A percentile compares a stretch with the other conserved stretches of the same genome.
These are phyloP conservation scores for Meliscaeva auricollis DNA, from an alignment of 2,888 invertebrate genomes.

Conservation along the genomic window DNA sequence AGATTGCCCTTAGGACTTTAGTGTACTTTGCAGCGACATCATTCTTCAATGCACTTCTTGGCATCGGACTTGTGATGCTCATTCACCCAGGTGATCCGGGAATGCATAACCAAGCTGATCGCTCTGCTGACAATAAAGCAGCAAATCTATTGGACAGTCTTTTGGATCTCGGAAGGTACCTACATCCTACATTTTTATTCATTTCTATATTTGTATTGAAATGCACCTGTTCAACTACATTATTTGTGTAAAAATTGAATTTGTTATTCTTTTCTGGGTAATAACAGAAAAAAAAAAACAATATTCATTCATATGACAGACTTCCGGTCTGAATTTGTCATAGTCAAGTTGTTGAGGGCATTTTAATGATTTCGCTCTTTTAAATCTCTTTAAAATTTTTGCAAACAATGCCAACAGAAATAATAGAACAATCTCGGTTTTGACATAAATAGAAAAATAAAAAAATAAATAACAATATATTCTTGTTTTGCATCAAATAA, in stretches of 20 bases:
- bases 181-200: constrained; percentile 80
- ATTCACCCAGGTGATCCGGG: constrained; percentile 93
- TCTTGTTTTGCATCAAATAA: background rate
- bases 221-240: constrained; percentile 41
- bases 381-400: constrained; percentile 53
- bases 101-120: constrained; percentile 85
- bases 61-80: constrained; percentile 89
- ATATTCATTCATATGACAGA: constrained; percentile 28
- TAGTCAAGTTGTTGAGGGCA: constrained; percentile 79
- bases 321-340: constrained; percentile 90
- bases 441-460: constrained; percentile 29
- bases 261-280: background rate
- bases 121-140: constrained; percentile 85
- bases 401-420: constrained; percentile 33
- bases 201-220: background rate
- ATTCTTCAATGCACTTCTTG: constrained; percentile 91
- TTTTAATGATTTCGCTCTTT: constrained; percentile 64
- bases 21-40: constrained; percentile 93
- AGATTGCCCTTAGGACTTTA: constrained; percentile 92
- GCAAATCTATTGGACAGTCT: constrained; percentile 93
- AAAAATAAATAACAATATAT: background rate
- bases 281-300: background rate
- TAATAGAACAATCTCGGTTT: constrained; percentile 25
- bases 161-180: constrained; percentile 95
- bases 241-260: background rate